Percentiles rank a stretch among this genome's conserved stretches.
phyloP scores from a whole-genome alignment of 2,113 vertebrate species.

The Haplochromis burtoni region DNA sequence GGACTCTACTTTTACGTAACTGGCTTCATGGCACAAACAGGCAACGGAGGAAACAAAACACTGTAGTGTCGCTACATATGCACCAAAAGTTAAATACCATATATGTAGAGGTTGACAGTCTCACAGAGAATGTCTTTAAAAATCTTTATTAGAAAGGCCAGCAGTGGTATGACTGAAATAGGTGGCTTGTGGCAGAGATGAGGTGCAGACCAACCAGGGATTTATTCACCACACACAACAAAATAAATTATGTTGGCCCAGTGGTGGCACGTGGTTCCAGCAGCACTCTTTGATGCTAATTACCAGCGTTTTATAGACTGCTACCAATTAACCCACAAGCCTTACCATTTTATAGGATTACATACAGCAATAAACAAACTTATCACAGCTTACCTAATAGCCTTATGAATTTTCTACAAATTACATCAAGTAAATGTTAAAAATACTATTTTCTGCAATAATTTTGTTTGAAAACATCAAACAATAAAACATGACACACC shows the following conservation, averaged over 20 bases:
- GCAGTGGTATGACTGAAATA: not conserved
- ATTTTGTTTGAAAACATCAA: not conserved
- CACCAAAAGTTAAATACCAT: not conserved
- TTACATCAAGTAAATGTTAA: not conserved
- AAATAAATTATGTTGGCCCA: not conserved
- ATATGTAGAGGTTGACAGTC: not conserved
- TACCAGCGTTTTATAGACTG: not conserved
- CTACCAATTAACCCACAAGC: not conserved
- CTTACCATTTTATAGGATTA: not conserved
- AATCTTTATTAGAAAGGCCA: not conserved
- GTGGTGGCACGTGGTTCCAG: not conserved
- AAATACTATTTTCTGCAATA: not conserved
- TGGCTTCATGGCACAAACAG: not conserved
- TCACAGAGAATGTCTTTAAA: not conserved
- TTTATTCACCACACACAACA: not conserved
- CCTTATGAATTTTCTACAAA: not conserved
- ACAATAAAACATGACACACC: not conserved
- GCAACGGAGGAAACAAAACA: not conserved
- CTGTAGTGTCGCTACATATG: not conserved
- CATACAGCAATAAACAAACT: not conserved
- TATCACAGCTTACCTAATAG: not conserved
- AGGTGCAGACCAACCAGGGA: not conserved
- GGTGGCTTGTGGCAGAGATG: not conserved
- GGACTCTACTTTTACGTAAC: conserved; percentile 7
- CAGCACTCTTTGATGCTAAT: not conserved